Base-by-base conservation (phyloP, 1,140 invertebrate genomes). In the Piezodorus guildinii region DNA sequence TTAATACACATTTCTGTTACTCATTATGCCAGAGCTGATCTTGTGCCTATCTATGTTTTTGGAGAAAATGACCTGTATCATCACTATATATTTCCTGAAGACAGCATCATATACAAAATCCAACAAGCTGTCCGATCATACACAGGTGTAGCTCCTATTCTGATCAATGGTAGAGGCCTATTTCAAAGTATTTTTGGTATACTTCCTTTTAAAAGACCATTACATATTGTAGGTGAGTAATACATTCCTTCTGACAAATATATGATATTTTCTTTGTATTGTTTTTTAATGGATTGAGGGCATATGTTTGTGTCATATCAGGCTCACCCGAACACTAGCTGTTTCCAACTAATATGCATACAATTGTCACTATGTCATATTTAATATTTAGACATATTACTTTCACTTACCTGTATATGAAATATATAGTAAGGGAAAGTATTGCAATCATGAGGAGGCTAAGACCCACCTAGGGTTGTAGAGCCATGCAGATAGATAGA, bases 31-130 rank as follows among this genome's bases (percentile, higher is more conserved):
- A 91, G 87, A 21, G 80, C 86, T 5, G 76, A 85, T 0, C 74
- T 95, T 63, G 91, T 95, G 5, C 94, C 92, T 19, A 85, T 91
- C 1, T 85, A 94, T 71, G 86, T 88, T 0, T 97, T 96, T 74
- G 93, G 93, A 0, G 94, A 97, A 74, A 90, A 88, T 15, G 90
- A 96, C 69, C 72, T 94, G 0, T 96, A 85, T 73, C 78, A 85
- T 66, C 91, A 94, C 68, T 69, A 86, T 4, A 69, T 78, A 14
- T 87, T 87, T 73, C 83, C 87, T 0, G 76, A 85, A 59, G 85
- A 87, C 21, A 87, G 88, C 3, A 66, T 73, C 0, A 67, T 95
- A 0, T 76, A 86, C 14, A 77, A 73, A 14, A 67, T 88, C n/a
- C 92, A 96, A 74, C 79, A 88, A 10, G 49, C 25, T 16, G 16